Base-by-base conservation (phyloP, 2,113 vertebrate species). In the Leuciscus idus region DNA sequence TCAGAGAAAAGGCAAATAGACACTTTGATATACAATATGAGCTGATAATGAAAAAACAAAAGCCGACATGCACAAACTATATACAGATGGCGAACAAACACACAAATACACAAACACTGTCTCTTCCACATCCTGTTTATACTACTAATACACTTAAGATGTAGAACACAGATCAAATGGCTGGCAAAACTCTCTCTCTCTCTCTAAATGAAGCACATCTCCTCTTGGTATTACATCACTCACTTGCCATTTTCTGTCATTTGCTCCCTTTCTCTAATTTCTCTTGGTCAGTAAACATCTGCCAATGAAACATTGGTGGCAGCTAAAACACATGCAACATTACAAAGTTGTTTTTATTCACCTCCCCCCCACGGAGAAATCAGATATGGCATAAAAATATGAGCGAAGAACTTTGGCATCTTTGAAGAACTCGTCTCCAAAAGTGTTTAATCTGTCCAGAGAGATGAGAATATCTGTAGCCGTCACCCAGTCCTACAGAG, bases 341-440 rank as follows among this genome's bases (percentile, higher is more conserved):
- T 66, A 26, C 15, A 19, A 48, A 23, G 30, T 6, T 48, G 11
- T 81, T 19, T n/a, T 89, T 46, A 88, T 85, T 96, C 94, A 99
- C 98, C 98, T 98, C 93, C 96, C 98, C 0, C 98, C 98, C 1
- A 98, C 96, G 0, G 98, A 97, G 92, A 99, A 96, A 93, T 99
- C 98, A 0, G 98, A 97, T 90, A 99, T 96, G 64, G 97, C 97
- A 0, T 99, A 99, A 92, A 97, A 99, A 87, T 99, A 99, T 0
- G 97, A 98, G 79, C 95, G 96, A 43, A 99, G 93, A 87, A 99
- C 98, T 90, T 95, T 97, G 68, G 96, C 91, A 55, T 99, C 98
- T 92, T 96, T 97, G 93, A 99, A 99, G 93, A 99, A 96, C 90
- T 99, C 98, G 0, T 99, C 98, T 36, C 98, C 98, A 4, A 99